A percentile compares a stretch with the other conserved stretches of the same genome.
phyloP scores from a whole-genome alignment of 2,797 vertebrate genomes.

The Melanotaenia nigrans region DNA sequence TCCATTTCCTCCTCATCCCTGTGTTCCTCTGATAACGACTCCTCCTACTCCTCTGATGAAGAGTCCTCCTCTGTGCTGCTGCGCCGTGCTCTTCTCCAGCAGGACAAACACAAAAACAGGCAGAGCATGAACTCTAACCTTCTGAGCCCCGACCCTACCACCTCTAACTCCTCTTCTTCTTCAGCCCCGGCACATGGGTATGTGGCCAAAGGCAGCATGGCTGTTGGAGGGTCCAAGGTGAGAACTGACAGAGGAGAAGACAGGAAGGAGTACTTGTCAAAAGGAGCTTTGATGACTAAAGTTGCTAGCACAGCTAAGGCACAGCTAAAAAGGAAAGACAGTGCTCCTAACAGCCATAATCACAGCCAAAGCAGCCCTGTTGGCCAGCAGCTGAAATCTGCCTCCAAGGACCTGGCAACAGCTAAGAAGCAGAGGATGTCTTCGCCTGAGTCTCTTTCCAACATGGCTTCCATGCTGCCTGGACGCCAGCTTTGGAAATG shows the following conservation, averaged over 20 bases:
- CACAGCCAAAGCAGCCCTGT: slow-evolving; percentile 51
- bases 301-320: slow-evolving; percentile 64
- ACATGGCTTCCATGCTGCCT: slow-evolving; percentile 89
- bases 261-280: slow-evolving; percentile 69
- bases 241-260: slow-evolving; percentile 70
- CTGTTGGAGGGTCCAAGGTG: slow-evolving; percentile 79
- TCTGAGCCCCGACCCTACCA: slow-evolving; percentile 51
- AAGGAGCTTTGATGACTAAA: slow-evolving; percentile 53
- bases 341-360: slow-evolving; percentile 50
- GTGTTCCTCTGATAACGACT: slow-evolving; percentile 96
- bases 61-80: slow-evolving; percentile 91
- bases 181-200: slow-evolving; percentile 79
- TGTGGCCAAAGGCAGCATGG: slow-evolving; percentile 84
- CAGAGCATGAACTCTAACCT: slow-evolving; percentile 64
- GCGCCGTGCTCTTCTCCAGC: slow-evolving; percentile 90
- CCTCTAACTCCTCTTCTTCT: slow-evolving; percentile 76
- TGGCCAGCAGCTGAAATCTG: slow-evolving; percentile 82
- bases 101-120: slow-evolving; percentile 79
- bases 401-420: slow-evolving; percentile 84
- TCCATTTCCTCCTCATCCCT: slow-evolving; percentile 95
- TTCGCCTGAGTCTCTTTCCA: slow-evolving; percentile 89
- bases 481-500: slow-evolving; percentile 96
- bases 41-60: slow-evolving; percentile 95
- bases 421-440: slow-evolving; percentile 94
- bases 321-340: slow-evolving; percentile 89